Base-by-base conservation (phyloP, 2,797 vertebrate species). In the Etheostoma nigrum region DNA sequence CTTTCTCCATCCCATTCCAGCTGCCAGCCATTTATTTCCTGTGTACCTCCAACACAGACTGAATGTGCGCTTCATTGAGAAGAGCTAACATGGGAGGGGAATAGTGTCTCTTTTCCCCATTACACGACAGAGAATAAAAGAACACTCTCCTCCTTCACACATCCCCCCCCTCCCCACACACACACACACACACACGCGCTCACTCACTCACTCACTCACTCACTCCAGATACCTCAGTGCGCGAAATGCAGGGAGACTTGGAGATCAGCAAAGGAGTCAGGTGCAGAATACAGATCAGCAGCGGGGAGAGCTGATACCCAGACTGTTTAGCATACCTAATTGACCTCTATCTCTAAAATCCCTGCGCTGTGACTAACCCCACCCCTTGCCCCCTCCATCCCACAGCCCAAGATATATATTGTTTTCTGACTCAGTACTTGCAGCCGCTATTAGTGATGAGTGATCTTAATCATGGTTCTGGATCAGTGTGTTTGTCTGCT, bases 271-370 rank as follows among this genome's bases (percentile, higher is more conserved):
- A 19, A 1, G 19, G 72, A 78, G 80, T 75, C 67, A 71, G 86
- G 77, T 13, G 60, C 65, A 44, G 93, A 93, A 94, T 93, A 93
- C 85, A 92, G 90, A 94, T 90, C 80, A 90, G 91, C 65, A 72
- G 82, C 42, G 11, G 42, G 51, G 70, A 81, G 84, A 83, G 74
- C 75, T 85, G 67, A 77, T 88, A 86, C 82, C 81, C 84, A 66
- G 79, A 74, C 90, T 91, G 42, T 88, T 94, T 92, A 85, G 76
- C 86, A 81, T 91, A 88, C 68, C 78, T 91, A 93, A 92, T 92
- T 91, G 89, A 93, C 90, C 90, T 89, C 86, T 75, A 82, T 74
- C 85, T 88, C 57, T 70, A 72, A 88, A 83, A 82, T 47, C 69
- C 52, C 52, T 58, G 53, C 27, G 51, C 86, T 76, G 74, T 73